Base-by-base conservation (phyloP, 23 tunicate species). In the Halocynthia roretzi region DNA sequence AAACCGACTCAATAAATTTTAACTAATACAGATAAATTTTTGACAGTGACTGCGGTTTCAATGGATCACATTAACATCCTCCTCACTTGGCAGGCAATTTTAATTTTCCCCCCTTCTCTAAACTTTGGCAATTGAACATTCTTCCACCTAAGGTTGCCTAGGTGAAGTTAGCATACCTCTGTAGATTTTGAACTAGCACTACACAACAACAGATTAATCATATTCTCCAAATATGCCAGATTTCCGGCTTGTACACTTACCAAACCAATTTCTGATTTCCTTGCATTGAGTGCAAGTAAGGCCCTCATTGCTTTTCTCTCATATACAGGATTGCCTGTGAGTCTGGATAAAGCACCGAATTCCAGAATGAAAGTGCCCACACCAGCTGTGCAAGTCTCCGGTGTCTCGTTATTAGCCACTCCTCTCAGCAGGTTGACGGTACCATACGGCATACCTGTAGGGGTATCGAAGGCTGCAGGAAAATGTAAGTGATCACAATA, bases 361-460 rank as follows among this genome's bases (percentile, higher is more conserved):
- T 93, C 98, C 6, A 93, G 83, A 14, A 93, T 79, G 61, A 77
- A 93, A 14, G 98, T 93, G 52, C 93, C 98, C 0, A 93, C 98
- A 9, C 87, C 85, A 5, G 98, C 98, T 12, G 98, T 93, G 77
- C 98, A 93, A 6, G 98, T 86, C 5, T 77, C 71, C 10, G 98
- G 93, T 50, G 98, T 93, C 56, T 93, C 98, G 10, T 83, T 75
- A 9, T 80, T 76, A 64, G 71, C 82, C 51, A 93, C 98, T 72
- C 98, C 98, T 8, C 80, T 69, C 6, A 22, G 51, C 10, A 93
- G 69, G 75, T 93, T 93, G 49, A 93, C 78, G 6, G 93, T 86
- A 10, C 98, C 98, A 62, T 75, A 93, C 15, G 98, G 98, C 98
- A 93, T 93, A 7, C 93, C 93, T 49, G 98, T 93, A 2, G 81